These are phyloP conservation scores for Drosophila atroscutellata DNA, from an alignment of 2,888 invertebrate species.

Conservation along the genomic window DNA sequence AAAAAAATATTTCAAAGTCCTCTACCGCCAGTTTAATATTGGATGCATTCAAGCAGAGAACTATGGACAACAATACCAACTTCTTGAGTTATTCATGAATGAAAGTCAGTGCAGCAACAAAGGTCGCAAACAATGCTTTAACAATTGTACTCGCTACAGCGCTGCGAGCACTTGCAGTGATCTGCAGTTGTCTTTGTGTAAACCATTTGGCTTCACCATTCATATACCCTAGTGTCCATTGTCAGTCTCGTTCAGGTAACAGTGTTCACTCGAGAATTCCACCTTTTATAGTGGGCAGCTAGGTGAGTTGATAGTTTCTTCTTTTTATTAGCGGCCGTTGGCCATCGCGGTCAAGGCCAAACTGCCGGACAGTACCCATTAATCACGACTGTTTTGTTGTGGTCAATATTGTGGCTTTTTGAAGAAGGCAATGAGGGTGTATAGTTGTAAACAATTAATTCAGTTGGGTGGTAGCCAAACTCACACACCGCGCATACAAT, in stretches of 20 bases:
- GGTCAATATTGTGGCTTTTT: constrained; percentile 73
- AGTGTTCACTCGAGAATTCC: constrained; percentile 9
- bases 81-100: constrained; percentile 63
- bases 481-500: constrained; percentile 14
- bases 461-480: constrained; percentile 10
- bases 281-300: constrained; percentile 34
- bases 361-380: constrained; percentile 47
- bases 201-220: constrained; percentile 29
- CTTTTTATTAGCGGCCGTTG: constrained; percentile 24
- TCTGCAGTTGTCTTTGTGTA: constrained; percentile 62
- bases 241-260: constrained; percentile 44
- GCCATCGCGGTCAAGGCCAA: constrained; percentile 45
- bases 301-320: constrained; percentile 11
- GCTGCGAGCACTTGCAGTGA: constrained; percentile 71
- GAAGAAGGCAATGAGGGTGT: constrained; percentile 40
- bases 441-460: constrained; percentile 20
- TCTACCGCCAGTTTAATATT: constrained; percentile 50
- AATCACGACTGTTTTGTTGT: constrained; percentile 63
- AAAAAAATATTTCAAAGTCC: constrained; percentile 62
- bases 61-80: constrained; percentile 45
- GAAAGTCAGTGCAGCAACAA: constrained; percentile 71
- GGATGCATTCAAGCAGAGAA: constrained; percentile 24
- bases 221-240: constrained; percentile 41
- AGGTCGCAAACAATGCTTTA: constrained; percentile 25
- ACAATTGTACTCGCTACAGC: constrained; percentile 28